Conservation (phyloP, 53 echinoderm and acorn worm species). For the Patiria pectinifera region DNA sequence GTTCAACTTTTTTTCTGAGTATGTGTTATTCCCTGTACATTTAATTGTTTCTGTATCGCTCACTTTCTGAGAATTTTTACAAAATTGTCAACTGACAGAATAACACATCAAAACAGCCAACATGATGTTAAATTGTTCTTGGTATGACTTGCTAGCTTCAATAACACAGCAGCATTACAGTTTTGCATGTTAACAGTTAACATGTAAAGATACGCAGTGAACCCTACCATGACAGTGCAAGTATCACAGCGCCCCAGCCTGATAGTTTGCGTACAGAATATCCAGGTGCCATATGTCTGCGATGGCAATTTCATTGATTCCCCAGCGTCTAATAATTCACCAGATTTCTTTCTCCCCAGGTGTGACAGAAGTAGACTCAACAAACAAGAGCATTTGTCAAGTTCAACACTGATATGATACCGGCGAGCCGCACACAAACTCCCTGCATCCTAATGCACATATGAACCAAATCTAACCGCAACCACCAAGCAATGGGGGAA, state of each 20-base stretch:
- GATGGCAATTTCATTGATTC: slow-evolving; percentile 42
- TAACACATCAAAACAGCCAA: too few species aligned
- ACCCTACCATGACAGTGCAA: too few species aligned
- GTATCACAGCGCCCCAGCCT: not conserved
- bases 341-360: slow-evolving; percentile 18
- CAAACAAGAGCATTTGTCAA: slow-evolving; percentile 29
- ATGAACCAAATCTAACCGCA: not conserved
- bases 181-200: not conserved
- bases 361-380: slow-evolving; percentile 38
- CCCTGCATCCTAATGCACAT: not conserved
- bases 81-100: too few species aligned
- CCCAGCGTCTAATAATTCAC: slow-evolving; percentile 22
- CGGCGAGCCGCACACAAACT: not conserved
- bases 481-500: not conserved
- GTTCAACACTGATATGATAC: slow-evolving; percentile 12
- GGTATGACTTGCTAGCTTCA: too few species aligned
- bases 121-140: too few species aligned
- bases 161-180: too few species aligned
- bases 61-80: too few species aligned
- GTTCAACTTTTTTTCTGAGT: too few species aligned
- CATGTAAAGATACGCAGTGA: not conserved
- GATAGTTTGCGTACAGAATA: not conserved
- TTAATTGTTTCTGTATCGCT: too few species aligned
- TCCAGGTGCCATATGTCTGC: slow-evolving; percentile 3
- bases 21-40: too few species aligned